phyloP scores from a whole-genome alignment of 1,140 invertebrate species.

The Lethrus apterus region DNA sequence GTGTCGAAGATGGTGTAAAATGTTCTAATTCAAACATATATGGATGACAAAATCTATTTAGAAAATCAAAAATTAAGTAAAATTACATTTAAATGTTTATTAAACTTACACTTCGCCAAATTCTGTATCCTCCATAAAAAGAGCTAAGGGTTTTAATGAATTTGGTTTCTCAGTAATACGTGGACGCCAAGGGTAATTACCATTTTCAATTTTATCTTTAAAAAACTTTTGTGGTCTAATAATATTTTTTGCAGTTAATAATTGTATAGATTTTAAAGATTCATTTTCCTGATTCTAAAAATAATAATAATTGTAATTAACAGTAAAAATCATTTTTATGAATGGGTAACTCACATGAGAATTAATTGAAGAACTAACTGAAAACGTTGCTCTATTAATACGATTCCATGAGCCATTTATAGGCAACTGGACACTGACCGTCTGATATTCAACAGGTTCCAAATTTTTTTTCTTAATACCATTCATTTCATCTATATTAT shows the following conservation, averaged over 20 bases:
- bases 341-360: not conserved
- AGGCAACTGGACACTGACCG: slow-evolving; percentile 32
- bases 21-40: slow-evolving; percentile 81
- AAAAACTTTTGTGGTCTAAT: slow-evolving; percentile 78
- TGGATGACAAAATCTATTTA: slow-evolving; percentile 78
- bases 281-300: not conserved
- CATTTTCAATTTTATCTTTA: slow-evolving; percentile 81
- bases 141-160: slow-evolving; percentile 69
- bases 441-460: slow-evolving; percentile 45
- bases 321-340: slow-evolving; percentile 1
- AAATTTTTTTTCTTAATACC: slow-evolving; percentile 53
- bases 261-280: slow-evolving; percentile 41
- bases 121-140: slow-evolving; percentile 60
- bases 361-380: slow-evolving; percentile 19
- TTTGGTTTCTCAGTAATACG: slow-evolving; percentile 84
- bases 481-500: slow-evolving; percentile 61
- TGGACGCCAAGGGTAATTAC: slow-evolving; percentile 68
- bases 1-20: slow-evolving; percentile 49
- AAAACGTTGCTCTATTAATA: slow-evolving; percentile 37
- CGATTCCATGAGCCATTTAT: slow-evolving; percentile 39
- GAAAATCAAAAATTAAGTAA: slow-evolving; percentile 18
- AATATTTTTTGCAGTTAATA: slow-evolving; percentile 69
- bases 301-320: not conserved
- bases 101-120: slow-evolving; percentile 36
- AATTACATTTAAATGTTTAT: not conserved